These are phyloP conservation scores for Automeris io DNA, from an alignment of 2,888 invertebrate species.

Conservation along the genomic window DNA sequence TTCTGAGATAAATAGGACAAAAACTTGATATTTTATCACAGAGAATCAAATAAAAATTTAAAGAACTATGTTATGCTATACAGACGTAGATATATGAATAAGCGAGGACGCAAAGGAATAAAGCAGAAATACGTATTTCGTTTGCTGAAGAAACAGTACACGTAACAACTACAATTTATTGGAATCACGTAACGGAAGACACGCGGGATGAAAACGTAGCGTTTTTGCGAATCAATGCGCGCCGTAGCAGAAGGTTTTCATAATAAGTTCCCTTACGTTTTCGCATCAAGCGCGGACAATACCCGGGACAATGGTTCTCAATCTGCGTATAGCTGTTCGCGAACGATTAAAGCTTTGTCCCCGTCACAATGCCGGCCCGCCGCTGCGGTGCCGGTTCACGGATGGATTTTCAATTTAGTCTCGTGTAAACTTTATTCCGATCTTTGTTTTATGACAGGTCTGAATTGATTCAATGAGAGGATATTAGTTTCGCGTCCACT, in stretches of 20 bases:
- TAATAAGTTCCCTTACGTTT: slow-evolving; percentile 25
- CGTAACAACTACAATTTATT: slow-evolving; percentile 2
- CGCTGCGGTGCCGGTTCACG: background rate
- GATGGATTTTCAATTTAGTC: slow-evolving; percentile 9
- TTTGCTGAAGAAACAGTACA: no score
- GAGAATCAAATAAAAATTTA: no score
- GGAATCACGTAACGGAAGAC: background rate
- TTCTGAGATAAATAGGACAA: no score
- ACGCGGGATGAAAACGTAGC: slow-evolving; percentile 10
- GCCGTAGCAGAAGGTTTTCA: slow-evolving; percentile 16
- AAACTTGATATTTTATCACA: no score
- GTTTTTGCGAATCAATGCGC: slow-evolving; percentile 19
- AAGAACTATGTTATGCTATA: no score
- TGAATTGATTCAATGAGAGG: background rate
- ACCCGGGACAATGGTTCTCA: slow-evolving; percentile 20
- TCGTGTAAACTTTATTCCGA: slow-evolving; percentile 6
- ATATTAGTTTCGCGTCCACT: no score
- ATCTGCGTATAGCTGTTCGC: slow-evolving; percentile 19
- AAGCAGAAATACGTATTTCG: no score
- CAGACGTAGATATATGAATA: no score
- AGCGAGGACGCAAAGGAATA: no score
- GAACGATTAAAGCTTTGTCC: slow-evolving; percentile 24
- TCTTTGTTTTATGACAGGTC: background rate
- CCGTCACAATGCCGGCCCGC: slow-evolving; percentile 8
- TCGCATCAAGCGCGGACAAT: slow-evolving; percentile 20